Conservation (phyloP, 2,888 invertebrate genomes). For the Dasysyrphus albostriatus region DNA sequence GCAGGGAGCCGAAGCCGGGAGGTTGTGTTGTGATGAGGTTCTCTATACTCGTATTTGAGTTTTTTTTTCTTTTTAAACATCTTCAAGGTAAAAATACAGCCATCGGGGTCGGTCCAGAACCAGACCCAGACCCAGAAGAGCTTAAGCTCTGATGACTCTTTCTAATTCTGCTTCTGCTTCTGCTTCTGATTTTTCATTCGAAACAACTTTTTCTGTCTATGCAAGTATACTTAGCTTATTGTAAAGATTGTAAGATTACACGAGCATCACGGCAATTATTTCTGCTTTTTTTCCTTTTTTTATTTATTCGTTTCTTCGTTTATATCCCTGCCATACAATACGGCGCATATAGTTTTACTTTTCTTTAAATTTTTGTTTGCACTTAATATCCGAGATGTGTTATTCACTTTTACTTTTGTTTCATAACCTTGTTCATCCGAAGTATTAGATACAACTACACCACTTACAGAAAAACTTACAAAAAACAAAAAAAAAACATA, state of each 20-base stretch:
- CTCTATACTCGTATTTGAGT: slow-evolving; percentile 48
- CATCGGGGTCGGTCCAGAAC: slow-evolving; percentile 60
- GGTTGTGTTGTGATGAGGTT: slow-evolving; percentile 49
- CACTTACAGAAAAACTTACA: slow-evolving; percentile 30
- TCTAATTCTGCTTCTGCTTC: slow-evolving; percentile 2
- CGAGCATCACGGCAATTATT: slow-evolving; percentile 56
- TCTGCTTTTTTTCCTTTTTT: slow-evolving; percentile 18
- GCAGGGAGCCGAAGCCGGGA: slow-evolving; percentile 28
- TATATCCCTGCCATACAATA: slow-evolving; percentile 42
- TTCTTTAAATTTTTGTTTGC: slow-evolving; percentile 17
- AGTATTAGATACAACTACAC: slow-evolving; percentile 46
- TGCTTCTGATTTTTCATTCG: background rate
- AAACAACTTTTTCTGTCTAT: slow-evolving; percentile 13
- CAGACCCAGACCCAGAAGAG: slow-evolving; percentile 63
- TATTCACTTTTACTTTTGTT: slow-evolving; percentile 72
- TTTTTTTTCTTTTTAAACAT: slow-evolving; percentile 58
- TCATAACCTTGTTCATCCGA: slow-evolving; percentile 47
- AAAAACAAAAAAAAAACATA: slow-evolving; percentile 16
- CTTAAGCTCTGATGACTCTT: slow-evolving; percentile 59
- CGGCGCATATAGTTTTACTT: slow-evolving; percentile 19
- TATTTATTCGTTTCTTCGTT: slow-evolving; percentile 26
- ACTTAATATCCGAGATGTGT: slow-evolving; percentile 47
- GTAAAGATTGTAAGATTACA: slow-evolving; percentile 60
- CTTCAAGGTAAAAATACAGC: slow-evolving; percentile 67
- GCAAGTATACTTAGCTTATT: slow-evolving; percentile 64